Evolutionary conservation across 2,888 invertebrate species (phyloP).

Genomic region (Drosophila anomalipes): DNA sequence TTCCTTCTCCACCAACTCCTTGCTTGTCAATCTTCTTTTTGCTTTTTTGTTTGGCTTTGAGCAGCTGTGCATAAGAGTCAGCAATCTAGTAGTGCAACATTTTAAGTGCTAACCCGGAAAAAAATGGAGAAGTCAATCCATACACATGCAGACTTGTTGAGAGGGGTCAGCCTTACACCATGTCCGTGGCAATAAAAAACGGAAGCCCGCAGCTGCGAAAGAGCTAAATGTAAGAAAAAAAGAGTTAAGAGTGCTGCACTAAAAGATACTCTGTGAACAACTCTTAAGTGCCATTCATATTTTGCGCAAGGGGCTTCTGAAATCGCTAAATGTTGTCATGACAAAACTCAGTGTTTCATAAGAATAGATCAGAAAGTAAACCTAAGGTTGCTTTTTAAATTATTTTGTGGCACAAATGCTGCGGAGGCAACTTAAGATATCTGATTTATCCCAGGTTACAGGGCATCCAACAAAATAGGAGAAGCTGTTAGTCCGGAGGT

Average conservation of each 20-base stretch:
- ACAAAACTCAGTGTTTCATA: neutral
- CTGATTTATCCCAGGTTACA: neutral
- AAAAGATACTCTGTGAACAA: constrained; percentile 10
- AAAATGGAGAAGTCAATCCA: constrained; percentile 20
- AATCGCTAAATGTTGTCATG: neutral
- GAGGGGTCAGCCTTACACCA: constrained; percentile 24
- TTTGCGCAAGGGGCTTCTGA: neutral
- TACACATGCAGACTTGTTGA: neutral
- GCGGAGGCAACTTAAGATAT: neutral
- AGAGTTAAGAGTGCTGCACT: neutral
- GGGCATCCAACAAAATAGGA: constrained; percentile 37
- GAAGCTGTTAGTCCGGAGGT: constrained; percentile 61
- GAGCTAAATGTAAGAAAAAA: constrained; percentile 13
- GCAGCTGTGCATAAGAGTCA: constrained; percentile 14
- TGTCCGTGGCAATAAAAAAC: constrained; percentile 39
- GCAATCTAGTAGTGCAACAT: constrained; percentile 22
- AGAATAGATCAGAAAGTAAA: no score
- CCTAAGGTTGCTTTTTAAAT: neutral
- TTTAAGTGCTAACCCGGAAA: constrained; percentile 31
- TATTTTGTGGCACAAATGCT: neutral
- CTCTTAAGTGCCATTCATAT: neutral
- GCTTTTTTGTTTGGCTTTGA: neutral
- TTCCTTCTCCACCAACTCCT: neutral
- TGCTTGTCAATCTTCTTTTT: neutral
- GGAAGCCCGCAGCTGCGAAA: constrained; percentile 51